Evolutionary conservation across 2,113 vertebrate species (phyloP).

Genomic region (Canis aureus): DNA sequence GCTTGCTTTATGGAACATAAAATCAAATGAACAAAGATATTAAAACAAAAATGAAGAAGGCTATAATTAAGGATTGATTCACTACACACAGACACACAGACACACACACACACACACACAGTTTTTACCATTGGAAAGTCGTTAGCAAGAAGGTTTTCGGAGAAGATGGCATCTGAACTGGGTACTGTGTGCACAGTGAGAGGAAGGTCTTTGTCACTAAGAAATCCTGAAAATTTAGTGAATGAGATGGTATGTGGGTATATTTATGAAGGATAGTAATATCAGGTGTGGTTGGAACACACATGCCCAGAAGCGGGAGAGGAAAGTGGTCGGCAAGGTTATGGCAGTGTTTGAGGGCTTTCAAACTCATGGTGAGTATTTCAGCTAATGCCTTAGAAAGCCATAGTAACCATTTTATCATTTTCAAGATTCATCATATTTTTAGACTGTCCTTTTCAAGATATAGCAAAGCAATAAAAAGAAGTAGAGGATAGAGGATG

Average conservation of each 20-base stretch:
- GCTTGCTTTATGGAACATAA: neutral
- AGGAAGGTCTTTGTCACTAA: neutral
- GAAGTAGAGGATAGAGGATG: rapidly evolving
- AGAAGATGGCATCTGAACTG: neutral
- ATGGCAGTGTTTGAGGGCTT: rapidly evolving
- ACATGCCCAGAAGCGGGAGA: neutral
- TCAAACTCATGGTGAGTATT: neutral
- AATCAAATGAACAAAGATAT: neutral
- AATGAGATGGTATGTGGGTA: too few species aligned
- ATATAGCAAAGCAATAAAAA: rapidly evolving
- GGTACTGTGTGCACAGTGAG: neutral
- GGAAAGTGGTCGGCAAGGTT: neutral
- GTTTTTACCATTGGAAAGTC: neutral
- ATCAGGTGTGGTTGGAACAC: neutral
- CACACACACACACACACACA: neutral
- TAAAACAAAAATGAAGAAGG: neutral
- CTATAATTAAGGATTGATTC: neutral
- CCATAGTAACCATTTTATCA: neutral
- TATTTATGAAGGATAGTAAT: too few species aligned
- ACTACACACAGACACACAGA: neutral
- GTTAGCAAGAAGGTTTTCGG: neutral
- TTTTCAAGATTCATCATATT: neutral
- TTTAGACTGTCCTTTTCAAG: neutral
- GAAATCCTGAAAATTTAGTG: neutral
- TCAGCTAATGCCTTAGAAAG: neutral